These are phyloP conservation scores for Ectropis crepuscularia DNA, from an alignment of 2,888 invertebrate genomes.

Conservation along the genomic window DNA sequence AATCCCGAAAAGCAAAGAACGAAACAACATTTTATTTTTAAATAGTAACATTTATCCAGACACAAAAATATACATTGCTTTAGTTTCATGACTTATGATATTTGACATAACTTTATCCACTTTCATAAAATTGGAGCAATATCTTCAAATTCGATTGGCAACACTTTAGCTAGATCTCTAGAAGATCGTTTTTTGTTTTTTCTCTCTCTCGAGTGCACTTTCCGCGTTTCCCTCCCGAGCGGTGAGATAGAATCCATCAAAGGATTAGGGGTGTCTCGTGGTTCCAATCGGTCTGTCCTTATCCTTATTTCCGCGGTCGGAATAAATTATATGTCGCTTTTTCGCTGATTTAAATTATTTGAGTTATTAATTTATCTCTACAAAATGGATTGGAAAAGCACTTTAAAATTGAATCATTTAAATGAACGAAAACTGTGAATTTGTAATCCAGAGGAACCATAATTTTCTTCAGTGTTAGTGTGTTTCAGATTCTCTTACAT, in stretches of 20 bases:
- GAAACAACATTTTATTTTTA: background rate
- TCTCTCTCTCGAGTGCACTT: slow-evolving; percentile 68
- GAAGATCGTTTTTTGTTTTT: slow-evolving; percentile 60
- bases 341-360: slow-evolving; percentile 56
- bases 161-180: slow-evolving; percentile 33
- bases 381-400: too few relatives aligned
- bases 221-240: slow-evolving; percentile 60
- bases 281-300: slow-evolving; percentile 63
- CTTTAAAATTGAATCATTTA: too few relatives aligned
- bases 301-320: slow-evolving; percentile 70
- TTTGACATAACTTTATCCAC: slow-evolving; percentile 2
- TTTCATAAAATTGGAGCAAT: slow-evolving; percentile 10
- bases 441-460: too few relatives aligned
- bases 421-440: too few relatives aligned
- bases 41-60: too few relatives aligned
- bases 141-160: slow-evolving; percentile 23
- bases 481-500: too few relatives aligned
- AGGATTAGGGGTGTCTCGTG: slow-evolving; percentile 75
- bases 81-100: background rate
- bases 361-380: background rate
- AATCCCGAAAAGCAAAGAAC: too few relatives aligned
- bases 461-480: too few relatives aligned
- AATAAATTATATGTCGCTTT: slow-evolving; percentile 80
- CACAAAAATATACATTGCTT: background rate
- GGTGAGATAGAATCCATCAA: slow-evolving; percentile 77